These are phyloP conservation scores for Diplolepis rosae DNA, from an alignment of 2,888 invertebrate genomes.

Conservation along the genomic window DNA sequence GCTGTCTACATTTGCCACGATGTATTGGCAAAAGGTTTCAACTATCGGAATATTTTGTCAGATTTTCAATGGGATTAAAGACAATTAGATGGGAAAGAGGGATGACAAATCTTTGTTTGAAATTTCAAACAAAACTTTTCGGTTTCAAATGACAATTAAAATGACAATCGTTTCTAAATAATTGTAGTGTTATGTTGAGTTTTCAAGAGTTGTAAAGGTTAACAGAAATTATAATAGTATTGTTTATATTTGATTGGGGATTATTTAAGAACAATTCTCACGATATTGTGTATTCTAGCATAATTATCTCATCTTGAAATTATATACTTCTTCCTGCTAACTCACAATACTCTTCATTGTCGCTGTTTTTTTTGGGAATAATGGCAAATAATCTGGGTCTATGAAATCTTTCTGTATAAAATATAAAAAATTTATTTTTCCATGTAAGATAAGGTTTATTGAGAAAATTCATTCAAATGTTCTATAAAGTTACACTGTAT, in stretches of 20 bases:
- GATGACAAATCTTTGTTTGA: too few species aligned
- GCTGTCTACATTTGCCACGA: not conserved
- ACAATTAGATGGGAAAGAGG: too few species aligned
- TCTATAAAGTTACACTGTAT: too few species aligned
- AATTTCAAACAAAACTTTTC: too few species aligned
- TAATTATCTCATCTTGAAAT: conserved; percentile 15
- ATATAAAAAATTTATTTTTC: too few species aligned
- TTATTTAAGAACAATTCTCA: conserved; percentile 1
- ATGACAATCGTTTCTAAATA: not conserved
- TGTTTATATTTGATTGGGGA: not conserved
- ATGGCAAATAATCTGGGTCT: not conserved
- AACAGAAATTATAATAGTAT: not conserved
- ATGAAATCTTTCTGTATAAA: not conserved
- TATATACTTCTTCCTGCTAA: conserved; percentile 13
- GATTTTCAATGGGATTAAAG: too few species aligned
- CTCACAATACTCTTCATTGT: not conserved
- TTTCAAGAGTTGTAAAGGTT: not conserved
- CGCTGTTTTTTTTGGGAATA: not conserved
- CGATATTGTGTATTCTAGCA: not conserved
- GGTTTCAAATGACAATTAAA: too few species aligned
- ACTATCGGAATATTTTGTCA: too few species aligned
- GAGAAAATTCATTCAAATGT: too few species aligned
- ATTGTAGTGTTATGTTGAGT: not conserved
- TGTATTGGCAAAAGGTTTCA: too few species aligned
- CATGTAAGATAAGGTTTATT: too few species aligned